Conservation (phyloP, 1,140 invertebrate species). For the Drosophila pandora region DNA sequence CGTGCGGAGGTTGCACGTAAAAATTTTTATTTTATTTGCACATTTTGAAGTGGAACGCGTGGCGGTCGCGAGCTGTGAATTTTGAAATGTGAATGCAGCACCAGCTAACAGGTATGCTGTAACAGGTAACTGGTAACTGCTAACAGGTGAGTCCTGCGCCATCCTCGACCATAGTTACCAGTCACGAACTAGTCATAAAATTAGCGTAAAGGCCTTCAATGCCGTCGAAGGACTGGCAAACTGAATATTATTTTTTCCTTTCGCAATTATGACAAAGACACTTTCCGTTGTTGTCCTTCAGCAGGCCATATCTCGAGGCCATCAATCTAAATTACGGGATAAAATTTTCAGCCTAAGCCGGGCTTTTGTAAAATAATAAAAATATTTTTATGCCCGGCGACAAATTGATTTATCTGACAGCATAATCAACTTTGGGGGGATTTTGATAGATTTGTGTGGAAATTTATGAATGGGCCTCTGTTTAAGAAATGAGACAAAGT, state of each 20-base stretch:
- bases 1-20: constrained; percentile 60
- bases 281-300: constrained; percentile 37
- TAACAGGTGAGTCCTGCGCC: constrained; percentile 39
- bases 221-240: neutral
- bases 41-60: constrained; percentile 47
- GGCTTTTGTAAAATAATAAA: constrained; percentile 57
- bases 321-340: constrained; percentile 73
- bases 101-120: constrained; percentile 37
- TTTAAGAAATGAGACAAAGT: constrained; percentile 22
- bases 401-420: constrained; percentile 74
- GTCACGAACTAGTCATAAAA: constrained; percentile 75
- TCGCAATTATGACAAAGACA: constrained; percentile 54
- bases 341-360: constrained; percentile 40
- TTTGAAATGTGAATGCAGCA: constrained; percentile 43
- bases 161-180: constrained; percentile 23
- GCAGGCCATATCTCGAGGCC: constrained; percentile 23
- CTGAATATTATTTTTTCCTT: constrained; percentile 18
- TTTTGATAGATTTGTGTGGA: constrained; percentile 60
- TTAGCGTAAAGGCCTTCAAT: constrained; percentile 39
- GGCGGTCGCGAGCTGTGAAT: constrained; percentile 43
- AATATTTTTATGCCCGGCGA: constrained; percentile 68
- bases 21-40: constrained; percentile 66
- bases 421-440: constrained; percentile 42
- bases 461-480: constrained; percentile 48
- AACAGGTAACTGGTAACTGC: constrained; percentile 35